A percentile compares a stretch with the other conserved stretches of the same genome.
These are phyloP conservation scores for Leuctra nigra DNA, from an alignment of 2,888 invertebrate genomes.

Conservation along the genomic window DNA sequence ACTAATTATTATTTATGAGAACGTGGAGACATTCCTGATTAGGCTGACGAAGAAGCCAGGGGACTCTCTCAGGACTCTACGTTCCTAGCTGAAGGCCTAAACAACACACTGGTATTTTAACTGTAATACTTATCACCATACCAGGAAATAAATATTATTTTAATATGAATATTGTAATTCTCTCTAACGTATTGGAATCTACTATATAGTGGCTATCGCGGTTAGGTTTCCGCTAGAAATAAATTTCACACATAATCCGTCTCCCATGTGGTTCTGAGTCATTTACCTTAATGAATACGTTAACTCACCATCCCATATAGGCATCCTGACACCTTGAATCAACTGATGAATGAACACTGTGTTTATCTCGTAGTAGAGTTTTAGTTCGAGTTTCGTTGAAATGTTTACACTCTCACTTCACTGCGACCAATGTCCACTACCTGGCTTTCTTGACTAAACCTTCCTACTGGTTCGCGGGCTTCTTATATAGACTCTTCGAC, in stretches of 20 bases:
- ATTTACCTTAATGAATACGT: not conserved
- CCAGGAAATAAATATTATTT: no score
- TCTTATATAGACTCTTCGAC: slow-evolving; percentile 7
- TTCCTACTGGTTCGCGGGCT: not conserved
- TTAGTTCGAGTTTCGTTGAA: not conserved
- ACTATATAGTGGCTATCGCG: no score
- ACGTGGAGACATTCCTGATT: no score
- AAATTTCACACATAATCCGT: not conserved
- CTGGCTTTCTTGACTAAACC: slow-evolving; percentile 9
- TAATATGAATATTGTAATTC: no score
- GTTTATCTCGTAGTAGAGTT: not conserved
- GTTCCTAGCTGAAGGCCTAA: no score
- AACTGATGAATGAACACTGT: not conserved
- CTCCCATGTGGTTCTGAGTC: not conserved
- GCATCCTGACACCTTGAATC: not conserved
- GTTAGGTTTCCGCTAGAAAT: not conserved
- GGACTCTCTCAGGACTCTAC: no score
- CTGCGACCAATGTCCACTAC: slow-evolving; percentile 13
- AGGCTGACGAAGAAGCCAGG: no score
- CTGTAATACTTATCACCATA: no score
- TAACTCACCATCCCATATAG: not conserved
- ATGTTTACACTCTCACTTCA: not conserved
- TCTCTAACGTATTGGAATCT: no score
- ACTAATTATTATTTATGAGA: no score
- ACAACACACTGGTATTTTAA: no score